Conservation (phyloP, 2,113 vertebrate species). For the Ictalurus punctatus region DNA sequence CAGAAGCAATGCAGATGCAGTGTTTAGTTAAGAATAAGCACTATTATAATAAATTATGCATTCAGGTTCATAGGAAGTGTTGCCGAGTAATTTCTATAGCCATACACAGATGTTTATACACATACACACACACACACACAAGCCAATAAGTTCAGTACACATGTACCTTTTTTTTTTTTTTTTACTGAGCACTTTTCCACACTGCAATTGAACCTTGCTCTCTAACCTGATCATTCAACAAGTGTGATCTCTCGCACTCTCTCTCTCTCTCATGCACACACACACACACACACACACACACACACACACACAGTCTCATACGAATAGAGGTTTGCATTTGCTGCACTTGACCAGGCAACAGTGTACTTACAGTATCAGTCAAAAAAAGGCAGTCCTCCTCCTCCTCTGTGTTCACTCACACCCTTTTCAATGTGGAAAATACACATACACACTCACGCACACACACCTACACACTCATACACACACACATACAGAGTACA, state of each 20-base stretch:
- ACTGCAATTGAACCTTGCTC: constrained; percentile 50
- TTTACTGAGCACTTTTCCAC: neutral
- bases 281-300: constrained; percentile 43
- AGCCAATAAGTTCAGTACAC: neutral
- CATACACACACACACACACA: neutral
- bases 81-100: neutral
- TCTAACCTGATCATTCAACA: constrained; percentile 60
- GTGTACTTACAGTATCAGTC: constrained; percentile 23
- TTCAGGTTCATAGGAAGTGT: neutral
- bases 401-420: neutral
- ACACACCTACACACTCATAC: neutral
- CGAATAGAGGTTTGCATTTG: neutral
- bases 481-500: constrained; percentile 4
- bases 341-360: neutral
- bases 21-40: neutral
- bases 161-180: neutral
- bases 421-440: neutral
- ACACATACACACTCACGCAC: neutral
- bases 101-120: neutral
- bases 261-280: neutral
- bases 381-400: neutral
- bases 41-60: neutral
- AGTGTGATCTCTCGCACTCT: constrained; percentile 42
- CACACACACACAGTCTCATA: constrained; percentile 10
- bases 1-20: neutral